Evolutionary conservation across 2,888 invertebrate genomes (phyloP), one percentile per base, ranked within the genome.

Genomic region (Synergus laeviventris): DNA sequence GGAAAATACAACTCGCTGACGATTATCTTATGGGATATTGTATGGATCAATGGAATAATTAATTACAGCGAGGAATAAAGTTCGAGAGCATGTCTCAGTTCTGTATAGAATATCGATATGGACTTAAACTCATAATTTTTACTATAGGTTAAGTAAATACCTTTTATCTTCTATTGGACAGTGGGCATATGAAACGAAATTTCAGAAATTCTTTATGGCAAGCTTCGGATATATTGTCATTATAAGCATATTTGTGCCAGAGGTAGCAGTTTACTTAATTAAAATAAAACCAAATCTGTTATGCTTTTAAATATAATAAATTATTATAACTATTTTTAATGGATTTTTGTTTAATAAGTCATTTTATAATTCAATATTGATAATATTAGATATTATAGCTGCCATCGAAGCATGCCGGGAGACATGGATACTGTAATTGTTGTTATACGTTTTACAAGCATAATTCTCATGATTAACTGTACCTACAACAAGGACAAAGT

Each of bases 401-500:
- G 18, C 18, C 3, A 12, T 18, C 1, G 16, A 62, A 38, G 2
- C 18, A 5, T 62, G 39, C n/a, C n/a, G 39, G 62, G 62, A 62
- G 38, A 62, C 38, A 1, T 38, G 39, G 62, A 62, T 36, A 38
- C 38, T 8, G 18, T 18, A 18, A 62, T 62, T 18, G 38, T 38
- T 38, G 5, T 64, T 18, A 18, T 39, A 12, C 8, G 18, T n/a
- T 18, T 21, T 62, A 18, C 12, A 5, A 39, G 38, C 18, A 2
- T 64, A 12, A 2, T 11, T 18, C 0, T 64, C 5, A 2, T 64
- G 18, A 39, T 18, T n/a, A 64, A 21, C 18, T n/a, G 1, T 38
- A 64, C 18, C 39, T 39, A 39, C 36, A 64, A 64, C n/a, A 38
- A 18, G 18, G 62, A 64, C 16, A 39, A 36, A 64, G 62, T 64